Evolutionary conservation across 2,797 vertebrate species (phyloP).

Genomic region (Diplodus sargus): DNA sequence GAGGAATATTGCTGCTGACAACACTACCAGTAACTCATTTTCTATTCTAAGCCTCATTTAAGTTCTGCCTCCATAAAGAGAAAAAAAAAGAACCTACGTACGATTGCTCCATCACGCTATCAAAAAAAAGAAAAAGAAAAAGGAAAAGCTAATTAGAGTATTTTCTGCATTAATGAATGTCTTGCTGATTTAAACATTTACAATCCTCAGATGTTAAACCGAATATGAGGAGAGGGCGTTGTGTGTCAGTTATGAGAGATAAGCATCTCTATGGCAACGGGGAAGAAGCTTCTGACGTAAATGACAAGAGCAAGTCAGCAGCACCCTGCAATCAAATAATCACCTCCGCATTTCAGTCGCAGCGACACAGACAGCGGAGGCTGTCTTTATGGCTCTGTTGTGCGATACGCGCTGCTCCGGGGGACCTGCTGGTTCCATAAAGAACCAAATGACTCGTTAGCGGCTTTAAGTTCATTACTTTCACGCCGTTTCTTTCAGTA

Average conservation of each 20-base stretch:
- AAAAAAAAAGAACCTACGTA: conserved; percentile 25
- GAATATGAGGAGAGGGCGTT: conserved; percentile 52
- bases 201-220: conserved; percentile 56
- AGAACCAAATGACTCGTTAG: conserved; percentile 72
- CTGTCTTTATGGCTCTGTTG: conserved; percentile 61
- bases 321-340: conserved; percentile 77
- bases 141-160: conserved; percentile 50
- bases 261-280: conserved; percentile 78
- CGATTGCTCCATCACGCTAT: conserved; percentile 39
- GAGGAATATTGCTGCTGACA: conserved; percentile 73
- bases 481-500: conserved; percentile 45
- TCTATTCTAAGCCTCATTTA: conserved; percentile 58
- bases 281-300: conserved; percentile 66
- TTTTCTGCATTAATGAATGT: conserved; percentile 60
- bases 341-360: conserved; percentile 64
- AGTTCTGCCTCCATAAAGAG: conserved; percentile 34
- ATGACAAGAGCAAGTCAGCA: conserved; percentile 67
- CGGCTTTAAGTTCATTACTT: conserved; percentile 71
- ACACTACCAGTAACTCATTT: conserved; percentile 55
- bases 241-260: conserved; percentile 68
- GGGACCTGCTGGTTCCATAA: conserved; percentile 66
- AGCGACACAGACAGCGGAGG: conserved; percentile 24
- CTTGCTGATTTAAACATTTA: conserved; percentile 66
- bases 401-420: conserved; percentile 53
- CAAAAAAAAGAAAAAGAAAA: conserved; percentile 32